Base-by-base conservation (phyloP, 2,888 invertebrate species). In the Hydrotaea cyrtoneurina region DNA sequence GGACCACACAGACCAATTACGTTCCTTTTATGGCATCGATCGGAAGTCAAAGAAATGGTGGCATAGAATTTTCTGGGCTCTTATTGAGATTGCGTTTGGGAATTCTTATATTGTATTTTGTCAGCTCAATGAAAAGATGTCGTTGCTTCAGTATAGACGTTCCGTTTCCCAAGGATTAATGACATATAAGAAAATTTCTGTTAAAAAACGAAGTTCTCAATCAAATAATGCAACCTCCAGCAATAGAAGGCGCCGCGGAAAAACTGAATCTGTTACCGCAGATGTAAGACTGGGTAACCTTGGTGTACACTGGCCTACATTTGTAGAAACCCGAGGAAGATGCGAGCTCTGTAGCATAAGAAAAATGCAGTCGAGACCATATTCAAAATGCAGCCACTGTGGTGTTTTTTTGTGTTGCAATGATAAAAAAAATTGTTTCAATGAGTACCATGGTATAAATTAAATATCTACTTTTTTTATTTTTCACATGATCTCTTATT, bases 1-100 rank as follows among this genome's bases (percentile, higher is more conserved):
- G 13, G 80, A 80, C 46, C 80, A 82, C 62, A 72, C 78, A 21
- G 80, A 86, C 76, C 80, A 82, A 53, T 77, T 85, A 26, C 75
- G 75, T 39, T 72, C 73, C 46, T 81, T 77, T n/a, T 81, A 72
- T 39, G 81, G 76, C 15, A 62, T 80, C 31, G 57, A 82, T 43
- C 62, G 62, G n/a, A 75, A 75, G 11, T 75, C 46, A 8, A 75
- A 76, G 10, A 76, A 76, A 53, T 76, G 31, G 21, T 76, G 76
- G 64, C 62, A 76, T 13, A 13, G 50, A 23, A 75, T 75, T 46
- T 46, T 75, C 11, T 62, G 62, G 75, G 31, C 55, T 21, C 17
- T 17, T 17, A 46, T 75, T 8, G 46, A 75, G 17, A 62, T 75
- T n/a, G 17, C 46, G 43, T 62, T 75, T 50, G 23, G 59, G 5